Percentiles rank a stretch among this genome's conserved stretches.
phyloP scores from a whole-genome alignment of 2,113 vertebrate genomes.

The Nyctibius bracteatus region DNA sequence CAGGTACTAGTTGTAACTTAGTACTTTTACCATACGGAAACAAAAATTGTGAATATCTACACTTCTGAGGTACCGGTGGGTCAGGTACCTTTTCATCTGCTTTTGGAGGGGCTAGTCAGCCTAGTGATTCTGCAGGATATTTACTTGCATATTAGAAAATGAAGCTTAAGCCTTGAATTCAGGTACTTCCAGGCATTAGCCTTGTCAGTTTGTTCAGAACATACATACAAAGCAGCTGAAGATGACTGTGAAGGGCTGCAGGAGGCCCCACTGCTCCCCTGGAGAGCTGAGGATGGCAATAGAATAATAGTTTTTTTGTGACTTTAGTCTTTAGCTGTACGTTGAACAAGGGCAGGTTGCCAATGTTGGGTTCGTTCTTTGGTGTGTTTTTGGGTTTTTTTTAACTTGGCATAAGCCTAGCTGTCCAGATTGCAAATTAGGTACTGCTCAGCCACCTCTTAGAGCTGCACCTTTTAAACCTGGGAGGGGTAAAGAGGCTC shows the following conservation, averaged over 20 bases:
- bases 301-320: not conserved
- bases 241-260: not conserved
- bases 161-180: not conserved
- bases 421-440: not conserved
- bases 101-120: not conserved
- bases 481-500: not conserved
- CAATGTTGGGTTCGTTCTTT: not conserved
- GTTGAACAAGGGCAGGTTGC: not conserved
- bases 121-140: not conserved
- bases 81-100: not conserved
- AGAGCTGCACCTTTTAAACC: not conserved
- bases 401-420: not conserved
- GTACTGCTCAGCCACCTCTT: not conserved
- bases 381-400: not conserved
- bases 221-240: not conserved
- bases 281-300: not conserved
- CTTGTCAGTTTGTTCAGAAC: not conserved
- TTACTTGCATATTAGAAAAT: not conserved
- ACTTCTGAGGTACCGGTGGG: not conserved
- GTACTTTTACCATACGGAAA: not conserved
- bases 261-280: not conserved
- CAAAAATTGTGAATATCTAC: not conserved
- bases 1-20: constrained; percentile 1
- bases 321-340: not conserved
- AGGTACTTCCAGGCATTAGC: constrained; percentile 52